phyloP scores from a whole-genome alignment of 1,140 invertebrate genomes.

The Anoplophora glabripennis region DNA sequence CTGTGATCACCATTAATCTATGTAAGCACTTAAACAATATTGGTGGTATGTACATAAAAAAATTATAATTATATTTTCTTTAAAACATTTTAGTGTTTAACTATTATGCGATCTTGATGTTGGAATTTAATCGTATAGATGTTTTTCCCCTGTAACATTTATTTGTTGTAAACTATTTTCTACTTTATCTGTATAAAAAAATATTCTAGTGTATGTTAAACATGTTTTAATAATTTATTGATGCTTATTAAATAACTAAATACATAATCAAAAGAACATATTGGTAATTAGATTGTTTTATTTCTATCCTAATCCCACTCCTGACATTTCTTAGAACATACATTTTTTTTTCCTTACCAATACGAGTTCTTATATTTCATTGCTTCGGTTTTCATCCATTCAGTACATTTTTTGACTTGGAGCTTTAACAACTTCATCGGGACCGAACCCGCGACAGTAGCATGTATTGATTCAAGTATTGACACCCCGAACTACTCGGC shows the following conservation, averaged over 20 bases:
- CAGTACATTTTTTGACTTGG: too few species aligned
- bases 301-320: too few species aligned
- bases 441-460: too few species aligned
- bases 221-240: conserved; percentile 33
- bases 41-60: conserved; percentile 26
- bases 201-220: conserved; percentile 28
- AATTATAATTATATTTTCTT: conserved; percentile 26
- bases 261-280: conserved; percentile 22
- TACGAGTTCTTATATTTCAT: too few species aligned
- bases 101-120: conserved; percentile 26
- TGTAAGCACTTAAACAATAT: conserved; percentile 23
- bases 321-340: too few species aligned
- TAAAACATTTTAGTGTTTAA: conserved; percentile 17
- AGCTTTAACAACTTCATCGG: too few species aligned
- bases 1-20: conserved; percentile 30
- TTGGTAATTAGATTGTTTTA: too few species aligned
- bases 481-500: too few species aligned
- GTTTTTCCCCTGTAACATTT: conserved; percentile 7
- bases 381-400: too few species aligned
- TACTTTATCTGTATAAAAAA: conserved; percentile 25
- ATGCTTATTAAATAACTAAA: conserved; percentile 27
- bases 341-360: too few species aligned
- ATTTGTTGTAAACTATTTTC: conserved; percentile 16
- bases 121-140: conserved; percentile 15
- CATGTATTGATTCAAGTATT: too few species aligned